A percentile compares a stretch with the other conserved stretches of the same genome.
Conservation (phyloP, 2,113 vertebrate genomes). For the Rhabdomys dilectus region DNA sequence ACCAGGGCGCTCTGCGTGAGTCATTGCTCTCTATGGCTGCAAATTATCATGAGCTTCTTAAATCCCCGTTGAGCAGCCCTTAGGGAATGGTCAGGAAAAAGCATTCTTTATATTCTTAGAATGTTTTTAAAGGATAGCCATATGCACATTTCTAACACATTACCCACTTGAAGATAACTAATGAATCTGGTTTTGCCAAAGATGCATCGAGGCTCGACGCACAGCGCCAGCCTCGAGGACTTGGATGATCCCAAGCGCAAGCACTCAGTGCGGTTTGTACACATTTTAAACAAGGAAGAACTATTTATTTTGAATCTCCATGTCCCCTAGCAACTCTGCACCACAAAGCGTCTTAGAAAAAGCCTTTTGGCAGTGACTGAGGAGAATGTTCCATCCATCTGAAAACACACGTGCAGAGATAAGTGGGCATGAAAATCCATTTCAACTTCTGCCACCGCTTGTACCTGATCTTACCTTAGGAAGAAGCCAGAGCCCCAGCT, state of each 20-base stretch:
- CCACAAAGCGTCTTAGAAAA: constrained; percentile 62
- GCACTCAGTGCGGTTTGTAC: not conserved
- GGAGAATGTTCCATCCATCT: constrained; percentile 51
- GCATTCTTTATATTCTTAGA: not conserved
- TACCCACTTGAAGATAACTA: not conserved
- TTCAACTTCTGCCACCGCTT: constrained; percentile 43
- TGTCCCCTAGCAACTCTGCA: constrained; percentile 58
- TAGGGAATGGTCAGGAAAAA: not conserved
- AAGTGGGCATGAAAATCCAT: constrained; percentile 28
- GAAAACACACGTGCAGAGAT: not conserved
- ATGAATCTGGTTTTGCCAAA: constrained; percentile 45
- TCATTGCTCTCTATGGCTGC: not conserved
- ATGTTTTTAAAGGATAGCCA: not conserved
- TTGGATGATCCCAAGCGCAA: not conserved
- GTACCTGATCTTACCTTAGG: constrained; percentile 8
- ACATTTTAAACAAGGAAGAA: constrained; percentile 53
- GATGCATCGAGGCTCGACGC: not conserved
- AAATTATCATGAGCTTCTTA: not conserved
- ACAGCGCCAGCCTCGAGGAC: not conserved
- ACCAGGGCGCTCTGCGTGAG: not conserved
- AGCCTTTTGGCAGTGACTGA: constrained; percentile 32
- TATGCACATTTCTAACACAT: not conserved
- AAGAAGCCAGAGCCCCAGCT: not conserved
- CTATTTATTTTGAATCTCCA: constrained; percentile 71
- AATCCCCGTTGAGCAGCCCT: not conserved